phyloP scores from a whole-genome alignment of 2,797 vertebrate species.

The Rhabdomys pumilio region DNA sequence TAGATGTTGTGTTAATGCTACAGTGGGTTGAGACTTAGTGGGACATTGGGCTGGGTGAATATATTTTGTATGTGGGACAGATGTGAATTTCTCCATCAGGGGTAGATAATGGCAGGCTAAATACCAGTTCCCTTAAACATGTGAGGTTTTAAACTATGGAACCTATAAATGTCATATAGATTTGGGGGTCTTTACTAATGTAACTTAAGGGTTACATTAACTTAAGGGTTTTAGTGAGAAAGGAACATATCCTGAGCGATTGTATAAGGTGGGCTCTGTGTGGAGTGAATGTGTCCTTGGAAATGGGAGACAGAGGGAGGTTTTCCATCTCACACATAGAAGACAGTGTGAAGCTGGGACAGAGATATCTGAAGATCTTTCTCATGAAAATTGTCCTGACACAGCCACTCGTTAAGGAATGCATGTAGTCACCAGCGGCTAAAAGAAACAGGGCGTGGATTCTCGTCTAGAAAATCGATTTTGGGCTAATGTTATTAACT shows the following conservation, averaged over 20 bases:
- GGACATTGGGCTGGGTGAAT: not conserved
- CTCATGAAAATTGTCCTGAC: not conserved
- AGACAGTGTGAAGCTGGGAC: not conserved
- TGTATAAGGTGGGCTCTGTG: not conserved
- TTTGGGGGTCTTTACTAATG: not conserved
- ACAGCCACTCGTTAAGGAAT: not conserved
- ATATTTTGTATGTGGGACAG: not conserved
- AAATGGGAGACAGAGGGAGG: not conserved
- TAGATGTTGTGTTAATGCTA: not conserved
- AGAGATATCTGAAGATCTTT: not conserved
- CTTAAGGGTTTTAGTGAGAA: not conserved
- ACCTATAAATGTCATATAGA: not conserved
- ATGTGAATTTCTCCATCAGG: constrained; percentile 8
- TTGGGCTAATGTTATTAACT: not conserved
- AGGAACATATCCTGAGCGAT: not conserved
- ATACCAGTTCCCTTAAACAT: not conserved
- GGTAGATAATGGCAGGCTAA: not conserved
- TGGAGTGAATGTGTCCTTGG: not conserved
- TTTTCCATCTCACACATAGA: not conserved
- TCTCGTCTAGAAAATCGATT: not conserved
- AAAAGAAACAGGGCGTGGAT: not conserved
- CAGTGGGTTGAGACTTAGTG: not conserved
- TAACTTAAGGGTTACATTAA: not conserved
- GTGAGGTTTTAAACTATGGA: not conserved
- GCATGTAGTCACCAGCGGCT: not conserved